Conservation (phyloP, 2,113 vertebrate genomes). For the Eolophus roseicapilla region DNA sequence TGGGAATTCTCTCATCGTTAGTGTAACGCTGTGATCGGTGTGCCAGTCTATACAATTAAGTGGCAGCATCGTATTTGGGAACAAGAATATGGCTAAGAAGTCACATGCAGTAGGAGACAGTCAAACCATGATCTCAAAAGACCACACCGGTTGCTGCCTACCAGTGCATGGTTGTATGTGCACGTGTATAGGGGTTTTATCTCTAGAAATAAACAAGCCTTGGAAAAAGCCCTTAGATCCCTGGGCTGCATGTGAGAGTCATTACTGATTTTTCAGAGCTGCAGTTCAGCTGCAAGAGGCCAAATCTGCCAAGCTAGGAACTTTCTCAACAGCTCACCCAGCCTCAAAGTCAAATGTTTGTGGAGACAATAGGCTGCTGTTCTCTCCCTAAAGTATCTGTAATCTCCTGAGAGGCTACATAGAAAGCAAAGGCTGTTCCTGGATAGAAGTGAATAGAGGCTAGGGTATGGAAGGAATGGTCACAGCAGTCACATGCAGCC, state of each 20-base stretch:
- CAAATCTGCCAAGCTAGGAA: not conserved
- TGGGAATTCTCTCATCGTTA: not conserved
- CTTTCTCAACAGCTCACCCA: not conserved
- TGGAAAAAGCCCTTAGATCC: not conserved
- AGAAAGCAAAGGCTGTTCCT: not conserved
- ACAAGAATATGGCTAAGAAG: not conserved
- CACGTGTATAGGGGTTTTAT: not conserved
- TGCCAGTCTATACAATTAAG: not conserved
- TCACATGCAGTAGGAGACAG: not conserved
- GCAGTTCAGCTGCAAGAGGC: not conserved
- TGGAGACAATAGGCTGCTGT: not conserved
- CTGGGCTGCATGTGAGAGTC: not conserved
- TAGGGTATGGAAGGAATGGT: not conserved
- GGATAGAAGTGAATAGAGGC: not conserved
- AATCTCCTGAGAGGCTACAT: conserved; percentile 1
- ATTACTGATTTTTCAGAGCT: conserved; percentile 9
- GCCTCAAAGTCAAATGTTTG: not conserved
- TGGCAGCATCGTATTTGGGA: not conserved
- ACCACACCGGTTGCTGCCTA: not conserved
- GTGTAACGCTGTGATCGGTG: not conserved
- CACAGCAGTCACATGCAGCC: not conserved
- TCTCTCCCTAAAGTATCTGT: not conserved
- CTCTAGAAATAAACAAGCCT: not conserved
- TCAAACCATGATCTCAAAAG: not conserved
- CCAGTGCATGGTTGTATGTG: not conserved